Evolutionary conservation across 2,888 invertebrate genomes (phyloP).

Genomic region (Fissipunctia ypsillon): DNA sequence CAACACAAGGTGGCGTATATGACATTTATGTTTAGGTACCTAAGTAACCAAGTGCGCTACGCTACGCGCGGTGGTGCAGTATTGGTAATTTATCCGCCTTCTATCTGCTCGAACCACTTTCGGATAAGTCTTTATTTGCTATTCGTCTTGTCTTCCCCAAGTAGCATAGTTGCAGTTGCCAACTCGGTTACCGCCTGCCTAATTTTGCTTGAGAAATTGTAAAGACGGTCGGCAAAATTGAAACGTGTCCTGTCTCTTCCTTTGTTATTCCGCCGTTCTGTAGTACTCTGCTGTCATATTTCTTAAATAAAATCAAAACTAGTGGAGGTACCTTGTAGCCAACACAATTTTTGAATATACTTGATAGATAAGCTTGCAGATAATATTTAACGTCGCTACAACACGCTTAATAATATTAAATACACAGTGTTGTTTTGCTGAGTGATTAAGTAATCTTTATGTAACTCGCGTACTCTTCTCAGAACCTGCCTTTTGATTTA

Average conservation of each 20-base stretch:
- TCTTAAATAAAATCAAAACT: slow-evolving; percentile 46
- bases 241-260: slow-evolving; percentile 60
- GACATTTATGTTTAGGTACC: slow-evolving; percentile 23
- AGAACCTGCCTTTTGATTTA: slow-evolving; percentile 21
- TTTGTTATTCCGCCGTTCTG: slow-evolving; percentile 44
- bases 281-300: slow-evolving; percentile 41
- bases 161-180: slow-evolving; percentile 63
- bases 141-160: slow-evolving; percentile 65
- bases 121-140: slow-evolving; percentile 70
- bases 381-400: slow-evolving; percentile 4
- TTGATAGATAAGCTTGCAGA: background rate
- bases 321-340: background rate
- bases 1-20: slow-evolving; percentile 21
- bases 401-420: background rate
- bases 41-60: slow-evolving; percentile 1
- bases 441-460: slow-evolving; percentile 1
- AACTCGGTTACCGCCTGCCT: slow-evolving; percentile 60
- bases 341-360: slow-evolving; percentile 21
- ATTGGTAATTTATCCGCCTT: slow-evolving; percentile 67
- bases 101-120: slow-evolving; percentile 62
- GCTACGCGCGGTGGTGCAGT: slow-evolving; percentile 22
- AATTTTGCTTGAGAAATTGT: slow-evolving; percentile 63
- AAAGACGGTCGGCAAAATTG: slow-evolving; percentile 61
- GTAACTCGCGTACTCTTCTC: background rate
- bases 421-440: background rate